Evolutionary conservation across 1,140 invertebrate genomes (phyloP), one percentile per base, ranked within the genome.

Genomic region (Eueides isabella): DNA sequence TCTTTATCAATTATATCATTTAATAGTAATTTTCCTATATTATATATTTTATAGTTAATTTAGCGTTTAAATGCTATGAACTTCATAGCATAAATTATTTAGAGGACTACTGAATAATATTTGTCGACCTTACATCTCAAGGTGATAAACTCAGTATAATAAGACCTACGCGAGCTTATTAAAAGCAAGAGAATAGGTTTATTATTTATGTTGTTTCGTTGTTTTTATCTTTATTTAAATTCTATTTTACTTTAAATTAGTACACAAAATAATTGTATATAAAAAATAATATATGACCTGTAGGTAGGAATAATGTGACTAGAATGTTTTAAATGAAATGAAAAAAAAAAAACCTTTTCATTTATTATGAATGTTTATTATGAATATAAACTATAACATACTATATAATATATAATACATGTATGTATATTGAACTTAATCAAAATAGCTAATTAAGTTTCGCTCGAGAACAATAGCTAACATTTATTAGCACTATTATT

Each of bases 401-500:
- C 19, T 26, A 55, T 7, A 55, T 55, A 26, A 55, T 55, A 55
- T 55, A 9, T 23, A 7, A 11, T 55, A 38, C 35, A 14, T 38
- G 16, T 14, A 38, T 38, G 1, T 16, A 38, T 6, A 11, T 23
- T 19, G 19, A 55, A 55, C 16, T 55, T 55, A 55, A 55, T 55
- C 9, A 55, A 55, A 55, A 55, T 23, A 55, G 19, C 48, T 55
- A 55, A 55, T 55, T 55, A 19, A 19, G 48, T 55, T 55, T 55
- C 48, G 12, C 48, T 0, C 19, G 48, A 55, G 48, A 61, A 23
- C 41, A 69, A 55, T 31, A 23, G 31, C n/a, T 38, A n/a, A 41
- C 62, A 55, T 71, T 63, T 63, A 69, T 69, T 55, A 69, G 33
- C 55, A 69, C 67, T 63, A 67, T 48, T 63, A 63, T 41, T 9